Base-by-base conservation (phyloP, 2,113 vertebrate genomes). In the Synodontis membranacea region DNA sequence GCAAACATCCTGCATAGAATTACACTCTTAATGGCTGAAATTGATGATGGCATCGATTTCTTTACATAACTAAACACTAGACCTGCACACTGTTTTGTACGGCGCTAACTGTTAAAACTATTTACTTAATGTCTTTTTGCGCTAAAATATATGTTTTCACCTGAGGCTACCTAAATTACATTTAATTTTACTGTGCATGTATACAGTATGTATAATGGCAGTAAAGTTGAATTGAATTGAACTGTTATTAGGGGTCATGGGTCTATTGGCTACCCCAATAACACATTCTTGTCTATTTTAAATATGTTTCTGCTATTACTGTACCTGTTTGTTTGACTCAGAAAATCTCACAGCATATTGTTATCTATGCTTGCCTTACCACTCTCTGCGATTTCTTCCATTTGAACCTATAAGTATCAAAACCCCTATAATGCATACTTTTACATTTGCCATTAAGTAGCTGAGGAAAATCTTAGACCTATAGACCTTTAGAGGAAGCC, bases 401-500 rank as follows among this genome's bases (percentile, higher is more conserved):
- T 42, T 21, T 58, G 37, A 5, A 12, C 52, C 54, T 15, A 28
- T 80, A 80, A 80, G 54, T 28, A 56, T 80, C 78, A 23, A 23
- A 52, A 8, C 34, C 52, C 34, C 58, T 80, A 58, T 28, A 79
- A 37, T 54, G 50, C 34, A 80, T 21, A 80, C 52, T 80, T 80
- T 80, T 42, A 58, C 21, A 80, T 80, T 58, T 80, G 34, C 78
- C 78, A 42, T 58, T 80, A 80, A 58, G 78, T 42, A 80, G 52
- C 48, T 80, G 21, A 80, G 54, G 37, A 80, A 78, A 50, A 19
- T 50, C 28, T 75, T 50, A 78, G 34, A 80, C 34, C 31, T 42
- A 39, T 28, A 58, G 34, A 50, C 74, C 39, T 76, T 76, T 80
- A 80, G 19, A 80, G 76, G 11, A 56, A 80, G 76, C 50, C 50